phyloP scores from a whole-genome alignment of 2,888 invertebrate species.

The Lasioglossum lativentre region DNA sequence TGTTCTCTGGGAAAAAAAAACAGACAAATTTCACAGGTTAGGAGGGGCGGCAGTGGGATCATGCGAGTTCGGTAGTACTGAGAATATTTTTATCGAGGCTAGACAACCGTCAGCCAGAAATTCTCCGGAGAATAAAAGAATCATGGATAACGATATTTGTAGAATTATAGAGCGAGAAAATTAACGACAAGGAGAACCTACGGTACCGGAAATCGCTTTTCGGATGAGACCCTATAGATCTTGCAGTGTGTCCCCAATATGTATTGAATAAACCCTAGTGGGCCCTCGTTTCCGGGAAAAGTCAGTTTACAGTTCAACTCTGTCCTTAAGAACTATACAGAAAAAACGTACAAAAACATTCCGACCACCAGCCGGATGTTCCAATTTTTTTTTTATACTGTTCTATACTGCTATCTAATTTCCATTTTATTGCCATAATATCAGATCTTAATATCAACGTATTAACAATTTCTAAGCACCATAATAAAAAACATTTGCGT shows the following conservation, averaged over 20 bases:
- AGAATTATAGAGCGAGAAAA: neutral
- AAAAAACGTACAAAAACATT: no score
- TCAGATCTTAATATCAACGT: no score
- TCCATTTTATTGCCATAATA: no score
- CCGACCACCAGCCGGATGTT: no score
- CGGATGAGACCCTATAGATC: no score
- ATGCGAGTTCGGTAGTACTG: neutral
- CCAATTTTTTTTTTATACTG: neutral
- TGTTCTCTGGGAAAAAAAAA: constrained; percentile 57
- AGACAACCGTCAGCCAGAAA: neutral
- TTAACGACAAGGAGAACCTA: neutral
- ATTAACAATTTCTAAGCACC: no score
- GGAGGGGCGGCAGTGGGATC: constrained; percentile 1
- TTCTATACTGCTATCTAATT: neutral
- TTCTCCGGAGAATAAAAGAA: neutral
- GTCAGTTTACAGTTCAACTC: neutral
- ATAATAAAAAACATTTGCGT: no score
- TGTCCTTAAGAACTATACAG: no score
- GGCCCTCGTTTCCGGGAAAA: neutral
- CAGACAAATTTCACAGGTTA: constrained; percentile 44
- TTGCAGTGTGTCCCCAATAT: no score
- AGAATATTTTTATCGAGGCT: neutral
- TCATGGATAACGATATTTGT: neutral
- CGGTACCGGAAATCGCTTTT: no score
- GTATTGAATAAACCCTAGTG: no score